A percentile compares a stretch with the other conserved stretches of the same genome.
phyloP scores from a whole-genome alignment of 2,113 vertebrate species.

The Coregonus clupeaformis region DNA sequence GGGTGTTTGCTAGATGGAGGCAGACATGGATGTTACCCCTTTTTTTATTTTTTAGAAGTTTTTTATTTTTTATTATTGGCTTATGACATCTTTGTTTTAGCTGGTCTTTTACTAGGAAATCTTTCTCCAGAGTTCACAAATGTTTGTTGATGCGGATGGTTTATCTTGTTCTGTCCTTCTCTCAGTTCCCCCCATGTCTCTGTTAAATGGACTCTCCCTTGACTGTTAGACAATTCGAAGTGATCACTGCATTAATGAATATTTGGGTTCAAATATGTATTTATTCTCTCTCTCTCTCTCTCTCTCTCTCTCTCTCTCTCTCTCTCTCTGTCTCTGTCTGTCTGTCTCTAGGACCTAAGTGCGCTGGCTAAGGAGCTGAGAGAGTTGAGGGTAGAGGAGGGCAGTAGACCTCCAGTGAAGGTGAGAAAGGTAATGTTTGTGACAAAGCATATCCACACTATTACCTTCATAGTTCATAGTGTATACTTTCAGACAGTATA shows the following conservation, averaged over 20 bases:
- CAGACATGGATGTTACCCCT: slow-evolving; percentile 19
- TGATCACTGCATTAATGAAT: not conserved
- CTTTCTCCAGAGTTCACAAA: too few species aligned
- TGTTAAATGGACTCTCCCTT: slow-evolving; percentile 21
- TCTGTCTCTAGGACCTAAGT: slow-evolving; percentile 83
- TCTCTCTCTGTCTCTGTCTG: not conserved
- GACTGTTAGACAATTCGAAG: not conserved
- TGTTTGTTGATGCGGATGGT: slow-evolving; percentile 25
- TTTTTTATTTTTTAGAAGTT: not conserved
- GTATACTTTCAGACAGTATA: too few species aligned
- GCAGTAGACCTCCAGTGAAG: slow-evolving; percentile 91
- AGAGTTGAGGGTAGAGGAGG: slow-evolving; percentile 92
- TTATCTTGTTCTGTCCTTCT: slow-evolving; percentile 27
- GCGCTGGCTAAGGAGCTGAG: slow-evolving; percentile 93
- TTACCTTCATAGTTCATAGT: too few species aligned
- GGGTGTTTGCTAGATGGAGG: slow-evolving; percentile 27
- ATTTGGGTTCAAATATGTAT: not conserved
- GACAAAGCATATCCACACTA: not conserved
- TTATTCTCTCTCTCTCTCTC: slow-evolving; percentile 6
- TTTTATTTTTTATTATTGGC: not conserved
- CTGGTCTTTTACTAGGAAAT: too few species aligned
- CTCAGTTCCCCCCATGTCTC: not conserved
- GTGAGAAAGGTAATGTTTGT: slow-evolving; percentile 50
- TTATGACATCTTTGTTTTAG: not conserved
- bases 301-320: slow-evolving; percentile 12